Evolutionary conservation across 2,113 vertebrate genomes (phyloP), one percentile per base, ranked within the genome.

Genomic region (Paradisaea rubra): DNA sequence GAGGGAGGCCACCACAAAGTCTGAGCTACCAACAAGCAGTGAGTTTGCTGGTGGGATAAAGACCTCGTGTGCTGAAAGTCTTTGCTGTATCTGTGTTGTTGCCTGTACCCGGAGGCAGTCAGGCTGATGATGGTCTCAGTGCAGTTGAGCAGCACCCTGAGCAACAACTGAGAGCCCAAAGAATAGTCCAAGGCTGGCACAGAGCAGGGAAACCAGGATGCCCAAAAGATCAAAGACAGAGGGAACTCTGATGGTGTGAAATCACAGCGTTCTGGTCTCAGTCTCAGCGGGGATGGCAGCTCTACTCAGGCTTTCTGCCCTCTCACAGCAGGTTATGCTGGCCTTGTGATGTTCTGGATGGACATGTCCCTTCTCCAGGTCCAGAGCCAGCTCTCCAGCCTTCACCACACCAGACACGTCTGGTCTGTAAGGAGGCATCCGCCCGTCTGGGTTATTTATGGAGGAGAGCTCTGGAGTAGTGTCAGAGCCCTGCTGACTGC

Each of bases 401-500:
- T 56, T 68, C 73, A 52, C n/a, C 57, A 57, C 15, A 35, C 35
- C 35, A 35, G 35, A 35, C 35, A 30, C 0, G 0, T 56, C 84
- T 81, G 61, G 61, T 30, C 78, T 84, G 44, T 16, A 78, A 47
- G 57, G 49, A 94, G 65, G 56, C 57, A 79, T 56, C 70, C 0
- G 2, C n/a, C 69, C 5, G 0, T 81, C 91, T 64, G 81, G 15
- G 44, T 63, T 95, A 92, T 71, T 92, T 81, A 87, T 18, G 72
- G 84, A 84, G 56, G 35, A 79, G 52, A 85, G 61, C 80, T 89
- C 85, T 77, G 79, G 59, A 87, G 79, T 30, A 2, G 0, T 22
- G 57, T 87, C 84, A 89, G 81, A 95, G 73, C 35, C 81, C 89
- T 66, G 73, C 52, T 81, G 89, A 66, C 61, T 61, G 57, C 47